Percentiles rank a stretch among this genome's conserved stretches.
Evolutionary conservation across 2,113 vertebrate genomes (phyloP).

Genomic region (Struthio camelus): DNA sequence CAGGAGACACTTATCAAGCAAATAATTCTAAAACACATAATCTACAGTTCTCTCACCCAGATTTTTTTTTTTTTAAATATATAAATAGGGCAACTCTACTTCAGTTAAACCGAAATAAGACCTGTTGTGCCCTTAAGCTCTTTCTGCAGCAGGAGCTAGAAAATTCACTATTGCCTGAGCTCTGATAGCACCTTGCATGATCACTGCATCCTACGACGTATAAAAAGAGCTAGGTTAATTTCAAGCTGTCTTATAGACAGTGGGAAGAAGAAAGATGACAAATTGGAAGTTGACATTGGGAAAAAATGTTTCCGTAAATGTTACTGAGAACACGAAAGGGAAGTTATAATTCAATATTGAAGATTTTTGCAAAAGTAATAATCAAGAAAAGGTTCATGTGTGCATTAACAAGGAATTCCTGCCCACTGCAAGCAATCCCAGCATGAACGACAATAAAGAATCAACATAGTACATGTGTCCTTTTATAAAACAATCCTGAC

Average conservation of each 20-base stretch:
- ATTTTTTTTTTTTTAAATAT: background rate
- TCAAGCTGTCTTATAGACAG: conserved; percentile 10
- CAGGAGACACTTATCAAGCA: background rate
- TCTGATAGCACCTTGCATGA: background rate
- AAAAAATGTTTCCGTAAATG: background rate
- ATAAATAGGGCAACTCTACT: conserved; percentile 31
- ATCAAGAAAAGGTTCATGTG: background rate
- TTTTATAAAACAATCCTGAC: background rate
- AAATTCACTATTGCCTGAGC: background rate
- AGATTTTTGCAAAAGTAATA: background rate
- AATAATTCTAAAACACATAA: background rate
- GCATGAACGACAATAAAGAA: background rate
- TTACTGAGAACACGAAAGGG: background rate
- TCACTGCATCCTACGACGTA: background rate
- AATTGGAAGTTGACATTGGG: background rate
- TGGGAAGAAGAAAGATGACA: background rate
- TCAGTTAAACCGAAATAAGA: conserved; percentile 37
- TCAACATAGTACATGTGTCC: background rate
- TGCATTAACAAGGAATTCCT: background rate
- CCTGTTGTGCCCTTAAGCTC: background rate
- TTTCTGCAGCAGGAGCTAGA: background rate
- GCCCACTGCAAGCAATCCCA: background rate
- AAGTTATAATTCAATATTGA: background rate
- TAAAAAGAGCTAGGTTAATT: conserved; percentile 15
- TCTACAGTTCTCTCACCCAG: background rate